phyloP scores from a whole-genome alignment of 1,140 invertebrate genomes.

The Bombus pyrosoma region DNA sequence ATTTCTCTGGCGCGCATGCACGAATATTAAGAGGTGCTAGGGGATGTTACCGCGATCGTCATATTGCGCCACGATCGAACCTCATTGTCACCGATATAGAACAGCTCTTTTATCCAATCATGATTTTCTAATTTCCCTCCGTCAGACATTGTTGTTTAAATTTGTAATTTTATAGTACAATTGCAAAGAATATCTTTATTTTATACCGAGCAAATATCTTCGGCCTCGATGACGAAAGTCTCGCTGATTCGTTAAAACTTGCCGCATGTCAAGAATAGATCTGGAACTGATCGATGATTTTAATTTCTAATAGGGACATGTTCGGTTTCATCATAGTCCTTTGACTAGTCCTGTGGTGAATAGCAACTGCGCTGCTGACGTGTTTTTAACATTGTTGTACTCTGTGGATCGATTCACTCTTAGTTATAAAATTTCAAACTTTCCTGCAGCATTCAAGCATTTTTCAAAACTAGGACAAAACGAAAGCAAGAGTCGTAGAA shows the following conservation, averaged over 20 bases:
- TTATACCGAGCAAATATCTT: too few relatives aligned
- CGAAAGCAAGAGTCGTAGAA: too few relatives aligned
- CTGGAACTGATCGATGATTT: background rate
- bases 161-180: background rate
- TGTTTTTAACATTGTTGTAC: background rate
- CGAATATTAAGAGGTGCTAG: background rate
- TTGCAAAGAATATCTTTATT: background rate
- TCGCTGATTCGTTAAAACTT: background rate
- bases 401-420: background rate
- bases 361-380: background rate
- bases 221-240: background rate
- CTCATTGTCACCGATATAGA: background rate
- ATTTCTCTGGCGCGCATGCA: slow-evolving; percentile 30
- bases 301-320: background rate
- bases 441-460: background rate
- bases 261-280: background rate
- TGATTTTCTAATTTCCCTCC: background rate
- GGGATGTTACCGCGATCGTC: too few relatives aligned
- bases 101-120: background rate
- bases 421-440: background rate
- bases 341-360: background rate
- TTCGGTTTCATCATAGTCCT: background rate
- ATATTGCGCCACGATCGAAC: background rate
- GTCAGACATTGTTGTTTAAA: background rate
- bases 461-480: too few relatives aligned